Conservation (phyloP, 92 coral and sea anemone species). For the Porites rus region DNA sequence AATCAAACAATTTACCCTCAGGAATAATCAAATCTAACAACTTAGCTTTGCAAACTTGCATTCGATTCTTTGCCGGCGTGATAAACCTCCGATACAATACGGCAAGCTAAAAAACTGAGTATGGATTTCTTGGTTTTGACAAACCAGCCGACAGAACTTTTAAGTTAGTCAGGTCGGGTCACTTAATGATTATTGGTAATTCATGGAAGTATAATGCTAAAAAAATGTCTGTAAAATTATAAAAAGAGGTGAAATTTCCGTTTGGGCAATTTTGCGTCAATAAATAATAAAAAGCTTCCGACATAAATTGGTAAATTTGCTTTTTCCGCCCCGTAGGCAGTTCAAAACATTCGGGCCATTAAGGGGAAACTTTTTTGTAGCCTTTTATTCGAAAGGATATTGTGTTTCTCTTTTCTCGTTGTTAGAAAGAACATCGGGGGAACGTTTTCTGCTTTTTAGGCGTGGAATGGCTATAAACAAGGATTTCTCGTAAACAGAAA, state of each 20-base stretch:
- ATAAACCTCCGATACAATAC: slow-evolving; percentile 4
- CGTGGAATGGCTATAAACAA: background rate
- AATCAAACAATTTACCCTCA: slow-evolving; percentile 29
- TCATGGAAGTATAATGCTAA: slow-evolving; percentile 54
- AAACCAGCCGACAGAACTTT: slow-evolving; percentile 10
- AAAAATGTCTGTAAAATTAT: slow-evolving; percentile 59
- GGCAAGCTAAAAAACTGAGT: background rate
- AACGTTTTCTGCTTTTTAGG: background rate
- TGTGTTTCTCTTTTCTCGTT: background rate
- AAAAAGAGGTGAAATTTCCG: slow-evolving; percentile 65
- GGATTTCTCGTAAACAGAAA: background rate
- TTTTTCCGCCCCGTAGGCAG: slow-evolving; percentile 19
- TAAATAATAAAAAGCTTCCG: slow-evolving; percentile 31
- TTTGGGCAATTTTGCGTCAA: slow-evolving; percentile 54
- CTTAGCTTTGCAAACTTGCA: background rate
- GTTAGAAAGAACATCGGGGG: slow-evolving; percentile 1
- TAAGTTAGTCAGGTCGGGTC: slow-evolving; percentile 38
- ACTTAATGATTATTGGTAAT: slow-evolving; percentile 65
- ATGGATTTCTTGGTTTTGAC: background rate
- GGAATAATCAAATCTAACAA: slow-evolving; percentile 29
- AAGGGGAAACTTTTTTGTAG: slow-evolving; percentile 7
- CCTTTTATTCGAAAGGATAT: background rate
- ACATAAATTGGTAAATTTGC: slow-evolving; percentile 32
- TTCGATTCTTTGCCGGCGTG: slow-evolving; percentile 19
- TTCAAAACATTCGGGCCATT: slow-evolving; percentile 17